Evolutionary conservation across 2,113 vertebrate species (phyloP).

Genomic region (Aegithalos caudatus): DNA sequence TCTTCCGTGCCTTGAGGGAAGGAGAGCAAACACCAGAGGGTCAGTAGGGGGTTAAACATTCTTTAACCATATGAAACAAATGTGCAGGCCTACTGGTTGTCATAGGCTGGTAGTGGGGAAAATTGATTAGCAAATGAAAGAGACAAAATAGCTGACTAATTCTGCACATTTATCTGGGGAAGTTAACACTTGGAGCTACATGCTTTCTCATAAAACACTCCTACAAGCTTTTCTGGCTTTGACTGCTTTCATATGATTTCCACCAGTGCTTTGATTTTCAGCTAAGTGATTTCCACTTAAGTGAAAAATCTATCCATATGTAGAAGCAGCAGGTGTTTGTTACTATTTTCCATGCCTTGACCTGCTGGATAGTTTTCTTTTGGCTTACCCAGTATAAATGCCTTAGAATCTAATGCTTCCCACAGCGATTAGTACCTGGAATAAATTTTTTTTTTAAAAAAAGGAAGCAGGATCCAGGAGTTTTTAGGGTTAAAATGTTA

Average conservation of each 20-base stretch:
- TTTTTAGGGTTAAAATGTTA: not conserved
- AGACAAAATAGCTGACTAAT: slow-evolving; percentile 43
- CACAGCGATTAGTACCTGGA: not conserved
- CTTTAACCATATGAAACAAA: slow-evolving; percentile 55
- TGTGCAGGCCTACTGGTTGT: slow-evolving; percentile 27
- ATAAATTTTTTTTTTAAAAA: too few species aligned
- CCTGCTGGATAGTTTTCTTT: not conserved
- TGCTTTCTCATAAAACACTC: slow-evolving; percentile 41
- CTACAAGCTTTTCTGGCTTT: not conserved
- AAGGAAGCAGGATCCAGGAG: not conserved
- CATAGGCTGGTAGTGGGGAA: slow-evolving; percentile 34
- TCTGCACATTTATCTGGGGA: slow-evolving; percentile 48
- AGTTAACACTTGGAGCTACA: slow-evolving; percentile 31
- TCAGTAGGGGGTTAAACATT: slow-evolving; percentile 65
- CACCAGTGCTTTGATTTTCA: slow-evolving; percentile 31
- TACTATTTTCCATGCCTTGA: slow-evolving; percentile 7
- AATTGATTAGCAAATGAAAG: slow-evolving; percentile 65
- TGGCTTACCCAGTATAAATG: not conserved
- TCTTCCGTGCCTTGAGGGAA: slow-evolving; percentile 43
- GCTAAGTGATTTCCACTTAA: slow-evolving; percentile 29
- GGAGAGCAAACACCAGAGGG: slow-evolving; percentile 30
- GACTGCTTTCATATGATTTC: not conserved
- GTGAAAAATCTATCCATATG: slow-evolving; percentile 15
- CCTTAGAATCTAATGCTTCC: not conserved
- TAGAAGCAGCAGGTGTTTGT: slow-evolving; percentile 48